Evolutionary conservation across 2,113 vertebrate genomes (phyloP).

Genomic region (Megaceryle maxima): DNA sequence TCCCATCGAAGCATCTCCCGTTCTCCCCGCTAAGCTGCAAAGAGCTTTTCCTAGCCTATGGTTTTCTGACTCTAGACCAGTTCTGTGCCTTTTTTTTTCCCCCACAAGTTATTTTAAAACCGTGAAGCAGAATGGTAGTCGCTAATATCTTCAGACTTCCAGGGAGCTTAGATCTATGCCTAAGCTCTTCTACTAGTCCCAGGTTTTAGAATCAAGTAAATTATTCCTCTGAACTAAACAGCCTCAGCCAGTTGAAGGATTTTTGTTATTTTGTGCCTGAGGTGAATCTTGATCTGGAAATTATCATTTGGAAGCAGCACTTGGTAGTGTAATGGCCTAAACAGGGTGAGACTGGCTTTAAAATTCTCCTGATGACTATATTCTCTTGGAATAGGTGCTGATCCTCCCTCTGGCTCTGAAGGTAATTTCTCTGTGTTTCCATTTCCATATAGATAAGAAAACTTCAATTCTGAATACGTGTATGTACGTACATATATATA

Average conservation of each 20-base stretch:
- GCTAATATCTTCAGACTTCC: background rate
- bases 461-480: background rate
- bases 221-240: background rate
- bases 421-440: background rate
- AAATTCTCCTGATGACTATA: background rate
- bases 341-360: background rate
- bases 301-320: background rate
- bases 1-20: background rate
- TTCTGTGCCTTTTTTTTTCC: background rate
- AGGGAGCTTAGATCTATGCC: background rate
- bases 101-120: background rate
- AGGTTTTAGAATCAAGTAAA: background rate
- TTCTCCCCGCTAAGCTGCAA: background rate
- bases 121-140: background rate
- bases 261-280: background rate
- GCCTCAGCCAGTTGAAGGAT: background rate
- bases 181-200: background rate
- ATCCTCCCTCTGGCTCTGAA: slow-evolving; percentile 2
- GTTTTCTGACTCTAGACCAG: background rate
- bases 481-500: background rate
- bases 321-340: background rate
- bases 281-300: background rate
- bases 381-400: background rate
- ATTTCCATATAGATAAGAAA: slow-evolving; percentile 29
- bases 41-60: background rate